These are phyloP conservation scores for Hepsetus odoe DNA, from an alignment of 2,113 vertebrate genomes.

Conservation along the genomic window DNA sequence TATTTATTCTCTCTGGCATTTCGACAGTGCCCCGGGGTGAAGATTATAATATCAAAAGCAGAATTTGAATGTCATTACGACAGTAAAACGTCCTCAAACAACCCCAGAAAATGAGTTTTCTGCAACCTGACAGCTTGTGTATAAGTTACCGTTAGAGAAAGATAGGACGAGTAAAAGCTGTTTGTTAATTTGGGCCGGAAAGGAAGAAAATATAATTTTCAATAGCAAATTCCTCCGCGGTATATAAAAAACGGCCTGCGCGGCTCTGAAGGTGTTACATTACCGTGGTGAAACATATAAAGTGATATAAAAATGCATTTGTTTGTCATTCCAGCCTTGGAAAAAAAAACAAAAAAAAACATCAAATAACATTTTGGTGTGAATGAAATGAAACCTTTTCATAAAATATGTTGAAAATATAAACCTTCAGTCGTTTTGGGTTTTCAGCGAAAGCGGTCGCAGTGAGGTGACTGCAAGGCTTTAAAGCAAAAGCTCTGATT, in stretches of 20 bases:
- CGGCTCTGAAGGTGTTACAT: too few species aligned
- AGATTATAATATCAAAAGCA: conserved; percentile 34
- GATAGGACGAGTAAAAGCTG: conserved; percentile 27
- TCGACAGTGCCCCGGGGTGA: neutral
- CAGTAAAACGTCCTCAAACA: conserved; percentile 36
- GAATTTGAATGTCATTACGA: conserved; percentile 35
- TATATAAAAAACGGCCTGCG: neutral
- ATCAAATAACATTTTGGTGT: neutral
- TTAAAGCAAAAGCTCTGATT: too few species aligned
- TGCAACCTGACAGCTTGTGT: neutral
- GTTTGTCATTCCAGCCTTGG: neutral
- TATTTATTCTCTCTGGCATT: neutral
- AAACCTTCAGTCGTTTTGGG: too few species aligned
- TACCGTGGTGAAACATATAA: neutral
- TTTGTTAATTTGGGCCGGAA: conserved; percentile 11
- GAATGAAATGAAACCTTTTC: neutral
- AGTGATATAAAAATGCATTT: too few species aligned
- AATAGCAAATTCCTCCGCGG: neutral
- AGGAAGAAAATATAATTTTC: neutral
- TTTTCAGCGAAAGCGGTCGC: too few species aligned
- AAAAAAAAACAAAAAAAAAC: neutral
- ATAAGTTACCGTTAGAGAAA: neutral
- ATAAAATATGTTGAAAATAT: too few species aligned
- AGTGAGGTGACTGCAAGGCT: too few species aligned
- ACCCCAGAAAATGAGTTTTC: neutral